Evolutionary conservation across 2,888 invertebrate genomes (phyloP), one percentile per base, ranked within the genome.

Genomic region (Oxyteleia sp.): DNA sequence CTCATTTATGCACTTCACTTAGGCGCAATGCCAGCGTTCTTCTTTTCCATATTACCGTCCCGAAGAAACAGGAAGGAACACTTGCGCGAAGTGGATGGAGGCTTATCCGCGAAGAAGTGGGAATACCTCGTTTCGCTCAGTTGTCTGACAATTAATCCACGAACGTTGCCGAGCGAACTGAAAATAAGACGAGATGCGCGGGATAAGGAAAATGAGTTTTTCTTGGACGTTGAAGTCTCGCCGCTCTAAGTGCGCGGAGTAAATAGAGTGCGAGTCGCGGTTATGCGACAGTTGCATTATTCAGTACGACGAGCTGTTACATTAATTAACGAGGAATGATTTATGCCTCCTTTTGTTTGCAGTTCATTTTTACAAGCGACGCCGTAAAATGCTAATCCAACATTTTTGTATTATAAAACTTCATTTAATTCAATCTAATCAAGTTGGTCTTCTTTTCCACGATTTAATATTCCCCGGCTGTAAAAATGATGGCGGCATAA

Each of bases 131-230:
- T 64, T 74, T 64, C 26, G 35, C 64, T 51, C 64, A 23, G 64
- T 64, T 64, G 32, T 45, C 64, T 45, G 74, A 74, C 61, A 74
- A 74, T 74, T 74, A 61, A 74, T 74, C 38, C 63, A 38, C 43
- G 38, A 20, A 51, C 23, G 51, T 29, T 63, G 47, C 16, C n/a
- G 16, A 41, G 53, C 4, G 8, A 32, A 13, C 26, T 38, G 23
- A 51, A 66, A 57, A n/a, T 7, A 32, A 26, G n/a, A 16, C 10
- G 4, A 68, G 43, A 20, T 38, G 32, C 38, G 38, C 15, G n/a
- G 16, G 16, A 68, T 55, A 68, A 53, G 38, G 41, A 47, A 45
- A 61, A 53, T 32, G 61, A 51, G 18, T 61, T 38, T 72, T 61
- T 51, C 61, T 61, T 23, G 11, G 10, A 18, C 29, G 10, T 51